Conservation (phyloP, 1,140 invertebrate species). For the Stratiolaelaps scimitus region DNA sequence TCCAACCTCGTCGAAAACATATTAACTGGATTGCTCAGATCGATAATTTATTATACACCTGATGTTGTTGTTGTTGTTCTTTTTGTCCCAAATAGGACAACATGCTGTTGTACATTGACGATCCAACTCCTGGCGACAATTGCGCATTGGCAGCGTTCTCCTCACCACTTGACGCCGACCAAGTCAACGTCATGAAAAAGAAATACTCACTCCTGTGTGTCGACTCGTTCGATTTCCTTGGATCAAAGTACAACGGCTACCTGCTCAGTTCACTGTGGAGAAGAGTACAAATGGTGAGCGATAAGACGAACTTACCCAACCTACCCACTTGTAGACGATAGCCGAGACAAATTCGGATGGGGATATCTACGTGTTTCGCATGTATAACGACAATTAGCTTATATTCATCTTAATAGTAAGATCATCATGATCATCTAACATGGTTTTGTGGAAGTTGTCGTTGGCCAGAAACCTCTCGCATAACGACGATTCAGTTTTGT, state of each 20-base stretch:
- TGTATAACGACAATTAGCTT: no score
- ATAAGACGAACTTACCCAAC: no score
- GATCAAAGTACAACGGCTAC: conserved; percentile 12
- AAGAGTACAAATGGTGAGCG: conserved; percentile 18
- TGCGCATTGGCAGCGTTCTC: background rate
- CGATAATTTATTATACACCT: no score
- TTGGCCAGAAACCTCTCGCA: background rate
- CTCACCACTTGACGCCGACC: background rate
- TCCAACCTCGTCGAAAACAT: no score
- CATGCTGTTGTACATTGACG: conserved; percentile 6
- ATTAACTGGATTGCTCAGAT: no score
- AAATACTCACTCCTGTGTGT: conserved; percentile 16
- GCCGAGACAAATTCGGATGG: no score
- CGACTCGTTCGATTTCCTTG: conserved; percentile 15
- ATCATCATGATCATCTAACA: no score
- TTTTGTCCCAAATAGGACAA: conserved; percentile 10
- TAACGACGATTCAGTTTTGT: background rate
- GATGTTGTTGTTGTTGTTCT: no score
- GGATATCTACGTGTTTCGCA: no score
- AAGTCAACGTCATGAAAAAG: background rate
- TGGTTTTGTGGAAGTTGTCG: background rate
- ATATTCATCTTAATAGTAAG: no score
- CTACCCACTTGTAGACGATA: no score
- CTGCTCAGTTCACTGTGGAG: conserved; percentile 23
- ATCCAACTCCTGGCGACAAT: background rate